Percentiles rank a stretch among this genome's conserved stretches.
Conservation (phyloP, 2,113 vertebrate species). For the Blennius ocellaris region DNA sequence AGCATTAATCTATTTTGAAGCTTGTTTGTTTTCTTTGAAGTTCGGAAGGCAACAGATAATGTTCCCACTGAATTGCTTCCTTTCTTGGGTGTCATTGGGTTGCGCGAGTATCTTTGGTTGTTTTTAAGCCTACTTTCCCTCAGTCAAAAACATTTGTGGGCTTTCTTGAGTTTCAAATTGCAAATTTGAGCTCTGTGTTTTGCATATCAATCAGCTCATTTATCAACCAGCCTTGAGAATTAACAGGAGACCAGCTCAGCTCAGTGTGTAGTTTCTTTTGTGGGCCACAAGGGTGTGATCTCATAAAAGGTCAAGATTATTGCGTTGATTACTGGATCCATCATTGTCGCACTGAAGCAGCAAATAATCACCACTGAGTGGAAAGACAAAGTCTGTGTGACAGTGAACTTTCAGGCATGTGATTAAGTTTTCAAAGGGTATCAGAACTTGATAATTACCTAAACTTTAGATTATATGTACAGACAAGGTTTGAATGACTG, state of each 20-base stretch:
- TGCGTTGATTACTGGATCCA: conserved; percentile 15
- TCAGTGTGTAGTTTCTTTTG: conserved; percentile 20
- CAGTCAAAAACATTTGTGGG: neutral
- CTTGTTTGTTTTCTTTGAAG: conserved; percentile 7
- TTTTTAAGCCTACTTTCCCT: neutral
- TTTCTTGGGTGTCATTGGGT: conserved; percentile 1
- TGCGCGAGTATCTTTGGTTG: neutral
- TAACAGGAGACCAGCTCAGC: conserved; percentile 6
- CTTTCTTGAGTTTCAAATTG: conserved; percentile 21
- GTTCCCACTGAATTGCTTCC: neutral
- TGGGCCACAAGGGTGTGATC: conserved; percentile 2
- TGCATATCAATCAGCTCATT: conserved; percentile 6
- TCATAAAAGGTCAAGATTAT: conserved; percentile 31
- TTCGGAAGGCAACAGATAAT: conserved; percentile 3
- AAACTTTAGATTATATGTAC: too few species aligned
- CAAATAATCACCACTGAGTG: neutral
- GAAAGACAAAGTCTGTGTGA: neutral
- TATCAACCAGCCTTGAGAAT: conserved; percentile 18
- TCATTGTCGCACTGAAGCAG: conserved; percentile 15
- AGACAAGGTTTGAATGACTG: too few species aligned
- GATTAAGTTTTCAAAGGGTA: conserved; percentile 10
- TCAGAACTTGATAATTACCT: too few species aligned
- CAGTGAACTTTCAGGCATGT: neutral
- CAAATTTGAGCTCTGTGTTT: conserved; percentile 9
- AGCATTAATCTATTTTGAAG: conserved; percentile 14